phyloP scores from a whole-genome alignment of 2,888 invertebrate species.

The Papilio demoleus region DNA sequence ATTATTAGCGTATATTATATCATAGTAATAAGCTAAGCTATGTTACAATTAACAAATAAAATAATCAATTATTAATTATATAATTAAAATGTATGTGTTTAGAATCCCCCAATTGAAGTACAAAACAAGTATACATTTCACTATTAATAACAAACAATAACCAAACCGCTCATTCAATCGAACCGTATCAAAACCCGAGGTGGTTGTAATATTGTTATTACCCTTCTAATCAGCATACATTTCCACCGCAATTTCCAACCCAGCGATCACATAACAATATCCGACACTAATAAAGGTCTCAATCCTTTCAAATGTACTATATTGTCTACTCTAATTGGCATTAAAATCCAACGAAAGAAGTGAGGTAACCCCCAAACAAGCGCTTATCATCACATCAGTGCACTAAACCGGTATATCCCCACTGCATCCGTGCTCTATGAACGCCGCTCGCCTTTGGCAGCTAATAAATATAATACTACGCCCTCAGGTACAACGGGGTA shows the following conservation, averaged over 20 bases:
- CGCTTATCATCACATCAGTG: conserved; percentile 77
- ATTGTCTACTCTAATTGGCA: conserved; percentile 81
- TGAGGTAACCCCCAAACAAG: conserved; percentile 76
- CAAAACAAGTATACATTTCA: conserved; percentile 30
- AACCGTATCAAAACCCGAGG: conserved; percentile 45
- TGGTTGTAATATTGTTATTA: conserved; percentile 45
- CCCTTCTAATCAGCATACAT: conserved; percentile 48
- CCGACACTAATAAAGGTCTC: conserved; percentile 78
- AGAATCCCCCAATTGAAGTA: conserved; percentile 19
- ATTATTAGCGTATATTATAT: too few species aligned
- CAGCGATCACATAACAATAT: conserved; percentile 75
- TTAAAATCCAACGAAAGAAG: conserved; percentile 73
- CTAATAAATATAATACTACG: conserved; percentile 71
- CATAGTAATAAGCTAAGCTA: too few species aligned
- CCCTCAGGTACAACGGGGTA: conserved; percentile 68
- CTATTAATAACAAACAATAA: conserved; percentile 43
- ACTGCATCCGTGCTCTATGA: conserved; percentile 49
- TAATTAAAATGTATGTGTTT: conserved; percentile 14
- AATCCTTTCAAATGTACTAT: conserved; percentile 74
- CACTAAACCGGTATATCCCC: conserved; percentile 51
- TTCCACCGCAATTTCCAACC: conserved; percentile 60
- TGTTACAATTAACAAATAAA: not conserved
- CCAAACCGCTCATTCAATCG: conserved; percentile 40
- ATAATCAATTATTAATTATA: not conserved
- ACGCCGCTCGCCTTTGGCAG: conserved; percentile 53